Conservation (phyloP, 2,888 invertebrate species). For the Nemoura dubitans region DNA sequence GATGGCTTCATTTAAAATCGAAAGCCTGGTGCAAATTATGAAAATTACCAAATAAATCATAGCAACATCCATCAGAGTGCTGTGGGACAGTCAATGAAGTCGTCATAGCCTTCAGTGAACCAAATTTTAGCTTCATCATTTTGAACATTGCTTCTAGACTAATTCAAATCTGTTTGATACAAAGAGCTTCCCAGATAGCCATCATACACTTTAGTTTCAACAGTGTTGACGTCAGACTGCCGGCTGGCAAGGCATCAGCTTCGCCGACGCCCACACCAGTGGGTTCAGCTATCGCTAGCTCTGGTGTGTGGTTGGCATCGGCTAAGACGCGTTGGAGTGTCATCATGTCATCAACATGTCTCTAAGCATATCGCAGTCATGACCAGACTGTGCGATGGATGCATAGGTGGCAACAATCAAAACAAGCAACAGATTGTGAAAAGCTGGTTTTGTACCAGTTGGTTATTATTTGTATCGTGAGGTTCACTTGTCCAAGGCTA, state of each 20-base stretch:
- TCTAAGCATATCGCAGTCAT: too few species aligned
- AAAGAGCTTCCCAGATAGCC: too few species aligned
- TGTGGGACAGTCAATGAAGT: constrained; percentile 50
- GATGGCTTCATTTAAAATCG: too few species aligned
- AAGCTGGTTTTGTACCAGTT: too few species aligned
- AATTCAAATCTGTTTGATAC: too few species aligned
- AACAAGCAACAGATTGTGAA: too few species aligned
- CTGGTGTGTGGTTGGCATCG: constrained; percentile 43
- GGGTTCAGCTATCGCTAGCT: constrained; percentile 64
- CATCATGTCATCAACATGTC: constrained; percentile 18
- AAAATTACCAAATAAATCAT: neutral
- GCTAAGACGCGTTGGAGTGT: constrained; percentile 24
- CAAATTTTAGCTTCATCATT: constrained; percentile 10
- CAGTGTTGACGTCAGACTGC: constrained; percentile 50
- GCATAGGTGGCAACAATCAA: too few species aligned
- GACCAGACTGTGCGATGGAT: too few species aligned
- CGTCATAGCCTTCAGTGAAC: constrained; percentile 41
- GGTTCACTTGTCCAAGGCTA: constrained; percentile 29
- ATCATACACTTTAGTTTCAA: too few species aligned
- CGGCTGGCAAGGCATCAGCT: constrained; percentile 39
- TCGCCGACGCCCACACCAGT: constrained; percentile 54
- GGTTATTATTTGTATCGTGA: neutral
- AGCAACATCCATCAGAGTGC: constrained; percentile 50
- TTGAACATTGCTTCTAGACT: neutral
- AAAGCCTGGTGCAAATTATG: too few species aligned